A percentile compares a stretch with the other conserved stretches of the same genome.
Conservation (phyloP, 35 echinoderm and acorn worm genomes). For the Ophioderma brevispina region DNA sequence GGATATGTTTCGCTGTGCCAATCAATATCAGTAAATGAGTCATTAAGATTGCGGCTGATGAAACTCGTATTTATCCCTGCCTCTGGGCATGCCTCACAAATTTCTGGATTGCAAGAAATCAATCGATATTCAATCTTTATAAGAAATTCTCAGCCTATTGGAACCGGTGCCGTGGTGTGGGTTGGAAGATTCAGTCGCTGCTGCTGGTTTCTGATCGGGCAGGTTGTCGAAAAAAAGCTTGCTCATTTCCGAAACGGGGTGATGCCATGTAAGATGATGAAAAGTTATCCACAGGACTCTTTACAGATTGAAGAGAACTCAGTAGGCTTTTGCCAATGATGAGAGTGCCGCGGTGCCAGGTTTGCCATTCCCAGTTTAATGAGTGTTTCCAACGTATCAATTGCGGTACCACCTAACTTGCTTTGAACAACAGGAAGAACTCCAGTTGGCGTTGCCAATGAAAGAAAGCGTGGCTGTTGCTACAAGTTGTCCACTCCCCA, state of each 20-base stretch:
- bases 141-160: neutral
- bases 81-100: neutral
- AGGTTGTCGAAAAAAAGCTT: conserved; percentile 7
- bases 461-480: neutral
- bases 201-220: neutral
- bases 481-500: conserved; percentile 1
- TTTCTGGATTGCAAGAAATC: neutral
- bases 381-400: no score
- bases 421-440: neutral
- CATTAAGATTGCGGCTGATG: neutral
- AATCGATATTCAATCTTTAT: neutral
- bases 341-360: no score
- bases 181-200: neutral
- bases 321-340: no score
- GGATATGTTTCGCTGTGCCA: neutral
- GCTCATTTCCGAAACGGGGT: neutral
- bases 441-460: conserved; percentile 1
- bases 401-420: no score
- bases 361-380: no score
- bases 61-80: neutral
- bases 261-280: no score
- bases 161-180: neutral
- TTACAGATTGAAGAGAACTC: no score
- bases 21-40: neutral
- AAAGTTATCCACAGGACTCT: no score